These are phyloP conservation scores for Strigamia transsilvanica DNA, from an alignment of 2,888 invertebrate genomes.

Conservation along the genomic window DNA sequence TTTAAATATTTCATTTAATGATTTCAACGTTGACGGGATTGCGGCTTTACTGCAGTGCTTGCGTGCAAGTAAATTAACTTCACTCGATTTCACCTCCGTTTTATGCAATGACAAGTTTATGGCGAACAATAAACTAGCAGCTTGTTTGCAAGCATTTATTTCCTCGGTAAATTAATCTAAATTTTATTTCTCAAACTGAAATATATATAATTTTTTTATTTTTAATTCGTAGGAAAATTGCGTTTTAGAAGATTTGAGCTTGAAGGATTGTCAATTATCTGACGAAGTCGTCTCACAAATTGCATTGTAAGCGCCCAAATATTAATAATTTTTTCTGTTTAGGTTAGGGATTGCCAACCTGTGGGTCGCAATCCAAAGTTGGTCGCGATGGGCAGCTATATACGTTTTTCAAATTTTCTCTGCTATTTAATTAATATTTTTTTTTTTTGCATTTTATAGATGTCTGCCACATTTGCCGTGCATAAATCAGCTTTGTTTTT, in stretches of 20 bases:
- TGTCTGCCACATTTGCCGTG: slow-evolving; percentile 26
- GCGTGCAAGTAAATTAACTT: not conserved
- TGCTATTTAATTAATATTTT: not conserved
- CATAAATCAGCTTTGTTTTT: slow-evolving; percentile 3
- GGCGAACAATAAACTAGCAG: not conserved
- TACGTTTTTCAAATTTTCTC: not conserved
- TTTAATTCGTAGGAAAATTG: not conserved
- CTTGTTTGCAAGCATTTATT: slow-evolving; percentile 1
- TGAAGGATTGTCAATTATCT: slow-evolving; percentile 9
- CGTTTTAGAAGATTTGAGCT: slow-evolving; percentile 14
- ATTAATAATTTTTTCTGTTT: not conserved
- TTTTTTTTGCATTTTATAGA: not conserved
- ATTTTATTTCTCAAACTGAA: not conserved
- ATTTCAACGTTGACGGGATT: not conserved
- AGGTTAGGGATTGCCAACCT: too few species aligned
- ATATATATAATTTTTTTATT: not conserved
- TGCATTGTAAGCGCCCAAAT: not conserved
- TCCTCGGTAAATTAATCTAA: not conserved
- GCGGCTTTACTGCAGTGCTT: slow-evolving; percentile 24
- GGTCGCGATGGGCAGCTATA: not conserved
- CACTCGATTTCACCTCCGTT: not conserved
- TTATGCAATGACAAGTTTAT: not conserved
- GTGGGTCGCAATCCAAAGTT: too few species aligned
- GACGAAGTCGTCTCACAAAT: slow-evolving; percentile 32
- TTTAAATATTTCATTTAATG: not conserved